Base-by-base conservation (phyloP, 2,888 invertebrate genomes). In the Synanthedon myopaeformis region DNA sequence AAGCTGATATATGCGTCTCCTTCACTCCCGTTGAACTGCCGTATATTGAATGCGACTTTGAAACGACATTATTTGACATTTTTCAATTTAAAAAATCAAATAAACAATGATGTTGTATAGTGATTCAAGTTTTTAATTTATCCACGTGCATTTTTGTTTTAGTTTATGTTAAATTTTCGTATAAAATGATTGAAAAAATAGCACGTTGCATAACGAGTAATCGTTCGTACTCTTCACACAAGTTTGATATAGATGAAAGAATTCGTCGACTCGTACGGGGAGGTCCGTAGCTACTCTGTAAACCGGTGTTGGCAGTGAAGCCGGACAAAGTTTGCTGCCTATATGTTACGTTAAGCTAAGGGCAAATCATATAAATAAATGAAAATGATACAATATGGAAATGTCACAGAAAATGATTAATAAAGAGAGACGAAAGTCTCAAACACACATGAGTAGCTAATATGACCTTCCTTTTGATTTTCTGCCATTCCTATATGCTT, bases 231-330 rank as follows among this genome's bases (percentile, higher is more conserved):
- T 35, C 35, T 35, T 35, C 35, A 10, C 35, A 35, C 35, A 8
- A 35, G 8, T 45, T 4, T 13, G 4, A 45, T 45, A 45, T 45
- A 45, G 45, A 45, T 14, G 11, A 13, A 45, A 45, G 6, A 45
- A 13, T 45, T 45, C 12, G 45, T 45, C 3, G 8, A 4, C 1
- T 45, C 11, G 3, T 10, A 4, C 14, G 52, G 78, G 84, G 76
- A 74, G 76, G 86, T 86, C 85, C 86, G 82, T 83, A 75, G 86
- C 84, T 86, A 86, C 86, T 82, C 71, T 77, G 84, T 78, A 62
- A 62, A 69, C 76, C 79, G 84, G 85, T 74, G 60, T 57, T 76
- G 83, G 79, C 80, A 69, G 23, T 66, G 79, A 82, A 79, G 69
- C 86, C 83, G 82, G 77, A 74, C 79, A 77, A 79, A 72, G 60